Conservation (phyloP, 2,888 invertebrate genomes). For the Cheilosia impressa region DNA sequence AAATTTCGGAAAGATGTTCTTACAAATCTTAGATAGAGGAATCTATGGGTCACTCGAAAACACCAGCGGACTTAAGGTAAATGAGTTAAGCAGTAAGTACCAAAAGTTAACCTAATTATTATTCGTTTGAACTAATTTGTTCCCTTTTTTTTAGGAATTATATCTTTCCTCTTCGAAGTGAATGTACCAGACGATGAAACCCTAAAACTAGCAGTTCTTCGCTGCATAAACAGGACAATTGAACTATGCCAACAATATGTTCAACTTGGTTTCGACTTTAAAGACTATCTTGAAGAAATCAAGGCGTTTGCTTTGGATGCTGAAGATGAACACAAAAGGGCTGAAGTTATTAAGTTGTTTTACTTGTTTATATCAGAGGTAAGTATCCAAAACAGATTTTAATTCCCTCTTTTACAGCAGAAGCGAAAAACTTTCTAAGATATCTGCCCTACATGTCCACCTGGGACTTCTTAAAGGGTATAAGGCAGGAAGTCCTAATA, state of each 20-base stretch:
- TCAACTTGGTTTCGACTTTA: conserved; percentile 79
- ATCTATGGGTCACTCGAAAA: conserved; percentile 78
- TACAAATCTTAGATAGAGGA: conserved; percentile 79
- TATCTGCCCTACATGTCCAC: too few species aligned
- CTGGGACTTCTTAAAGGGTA: too few species aligned
- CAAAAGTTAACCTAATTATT: too few species aligned
- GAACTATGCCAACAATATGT: conserved; percentile 78
- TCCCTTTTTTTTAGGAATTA: conserved; percentile 77
- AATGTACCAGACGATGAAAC: conserved; percentile 76
- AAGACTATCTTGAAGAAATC: conserved; percentile 79
- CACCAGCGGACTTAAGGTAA: conserved; percentile 78
- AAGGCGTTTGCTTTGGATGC: conserved; percentile 74
- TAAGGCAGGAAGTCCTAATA: too few species aligned
- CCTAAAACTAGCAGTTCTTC: conserved; percentile 77
- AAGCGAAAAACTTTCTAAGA: too few species aligned
- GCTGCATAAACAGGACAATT: conserved; percentile 79
- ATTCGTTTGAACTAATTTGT: background rate
- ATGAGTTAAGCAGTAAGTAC: conserved; percentile 80
- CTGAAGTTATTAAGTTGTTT: conserved; percentile 79
- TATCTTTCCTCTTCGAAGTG: conserved; percentile 80
- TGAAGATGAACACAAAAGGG: conserved; percentile 76
- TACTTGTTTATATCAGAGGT: conserved; percentile 79
- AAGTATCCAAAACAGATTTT: background rate
- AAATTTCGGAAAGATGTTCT: conserved; percentile 79
- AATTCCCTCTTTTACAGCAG: too few species aligned